These are phyloP conservation scores for Coracias cyanogaster DNA, from an alignment of 2,797 vertebrate species.

Conservation along the genomic window DNA sequence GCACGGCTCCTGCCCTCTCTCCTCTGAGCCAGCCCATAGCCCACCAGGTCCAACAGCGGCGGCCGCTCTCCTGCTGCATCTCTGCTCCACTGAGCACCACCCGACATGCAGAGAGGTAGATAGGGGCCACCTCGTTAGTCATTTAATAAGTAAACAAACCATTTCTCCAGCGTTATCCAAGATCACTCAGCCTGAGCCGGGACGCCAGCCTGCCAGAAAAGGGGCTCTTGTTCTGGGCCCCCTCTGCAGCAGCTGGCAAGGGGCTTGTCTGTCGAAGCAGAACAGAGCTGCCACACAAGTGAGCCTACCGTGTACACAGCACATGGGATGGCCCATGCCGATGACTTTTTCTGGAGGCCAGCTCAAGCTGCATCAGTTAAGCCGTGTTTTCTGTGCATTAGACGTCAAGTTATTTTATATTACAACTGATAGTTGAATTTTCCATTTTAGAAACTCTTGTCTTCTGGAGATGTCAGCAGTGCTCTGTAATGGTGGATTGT, in stretches of 20 bases:
- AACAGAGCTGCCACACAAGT: neutral
- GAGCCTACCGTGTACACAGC: neutral
- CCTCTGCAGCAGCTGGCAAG: neutral
- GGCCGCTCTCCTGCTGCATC: neutral
- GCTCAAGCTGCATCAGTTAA: neutral
- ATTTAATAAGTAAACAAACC: conserved; percentile 63
- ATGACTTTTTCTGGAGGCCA: neutral
- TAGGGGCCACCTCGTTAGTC: conserved; percentile 17
- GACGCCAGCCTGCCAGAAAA: neutral
- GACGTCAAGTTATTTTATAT: neutral
- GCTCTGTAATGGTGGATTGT: conserved; percentile 5
- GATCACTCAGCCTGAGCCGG: conserved; percentile 11
- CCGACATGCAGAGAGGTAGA: neutral
- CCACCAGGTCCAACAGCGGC: fast-evolving
- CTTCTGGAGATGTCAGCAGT: conserved; percentile 5
- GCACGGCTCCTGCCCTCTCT: neutral
- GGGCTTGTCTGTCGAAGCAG: neutral
- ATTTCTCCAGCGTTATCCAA: neutral
- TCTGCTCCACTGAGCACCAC: neutral
- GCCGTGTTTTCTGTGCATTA: neutral
- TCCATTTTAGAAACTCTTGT: neutral
- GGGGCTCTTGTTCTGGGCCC: conserved; percentile 13
- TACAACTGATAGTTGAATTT: conserved; percentile 1
- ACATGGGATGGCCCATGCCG: neutral
- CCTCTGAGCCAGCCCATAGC: neutral